Evolutionary conservation across 2,888 invertebrate genomes (phyloP).

Genomic region (Cephus rjabovi): DNA sequence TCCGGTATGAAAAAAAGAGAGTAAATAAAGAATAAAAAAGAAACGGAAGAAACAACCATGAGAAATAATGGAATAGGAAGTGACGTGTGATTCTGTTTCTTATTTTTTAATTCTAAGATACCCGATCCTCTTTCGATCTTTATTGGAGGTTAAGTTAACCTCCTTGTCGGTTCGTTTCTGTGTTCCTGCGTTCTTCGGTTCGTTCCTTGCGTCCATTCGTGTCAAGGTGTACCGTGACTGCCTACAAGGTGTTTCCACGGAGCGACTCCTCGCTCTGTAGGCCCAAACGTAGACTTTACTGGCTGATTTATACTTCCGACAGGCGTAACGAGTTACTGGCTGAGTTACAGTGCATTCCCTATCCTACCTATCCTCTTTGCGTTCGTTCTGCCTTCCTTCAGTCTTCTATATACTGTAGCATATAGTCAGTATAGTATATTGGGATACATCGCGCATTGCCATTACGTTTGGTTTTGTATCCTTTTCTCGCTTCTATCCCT

Average conservation of each 20-base stretch:
- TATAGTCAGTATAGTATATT: neutral
- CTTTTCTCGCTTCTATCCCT: neutral
- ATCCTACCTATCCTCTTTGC: neutral
- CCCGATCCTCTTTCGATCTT: neutral
- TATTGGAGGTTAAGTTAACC: neutral
- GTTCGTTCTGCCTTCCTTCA: neutral
- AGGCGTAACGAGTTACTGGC: slow-evolving; percentile 53
- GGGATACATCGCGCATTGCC: neutral
- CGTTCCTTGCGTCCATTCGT: slow-evolving; percentile 2
- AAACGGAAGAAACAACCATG: slow-evolving; percentile 7
- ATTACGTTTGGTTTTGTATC: neutral
- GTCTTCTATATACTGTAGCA: neutral
- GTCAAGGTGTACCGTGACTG: slow-evolving; percentile 21
- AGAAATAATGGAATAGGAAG: slow-evolving; percentile 14
- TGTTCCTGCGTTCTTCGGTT: neutral
- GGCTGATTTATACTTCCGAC: slow-evolving; percentile 63
- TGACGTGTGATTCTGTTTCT: slow-evolving; percentile 20
- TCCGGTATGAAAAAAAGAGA: slow-evolving; percentile 10
- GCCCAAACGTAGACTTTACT: slow-evolving; percentile 5
- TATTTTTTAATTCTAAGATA: neutral
- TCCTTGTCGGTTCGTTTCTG: neutral
- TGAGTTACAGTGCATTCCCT: neutral
- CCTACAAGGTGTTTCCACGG: slow-evolving; percentile 2
- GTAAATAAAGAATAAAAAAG: slow-evolving; percentile 6
- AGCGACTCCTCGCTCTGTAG: slow-evolving; percentile 6